Evolutionary conservation across 2,888 invertebrate genomes (phyloP), one percentile per base, ranked within the genome.

Genomic region (Leucophenga maculata): DNA sequence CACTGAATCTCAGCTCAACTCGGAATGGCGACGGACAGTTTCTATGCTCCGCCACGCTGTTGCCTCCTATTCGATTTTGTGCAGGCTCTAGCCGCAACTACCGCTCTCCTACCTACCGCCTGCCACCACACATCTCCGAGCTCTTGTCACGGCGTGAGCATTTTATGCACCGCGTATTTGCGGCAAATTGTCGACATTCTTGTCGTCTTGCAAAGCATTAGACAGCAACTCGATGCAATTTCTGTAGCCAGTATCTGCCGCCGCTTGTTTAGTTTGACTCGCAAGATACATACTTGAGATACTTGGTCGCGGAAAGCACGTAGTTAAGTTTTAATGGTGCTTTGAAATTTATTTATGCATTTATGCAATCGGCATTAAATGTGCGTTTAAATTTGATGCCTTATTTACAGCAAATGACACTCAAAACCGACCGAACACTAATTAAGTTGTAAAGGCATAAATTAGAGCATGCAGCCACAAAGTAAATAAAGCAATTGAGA

Each of bases 1-100:
- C 77, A 74, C 72, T 48, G 46, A 64, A 64, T 64, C 62, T 64
- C 39, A n/a, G 48, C 48, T 50, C 16, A 39, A 39, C 39, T 39
- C 1, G 8, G 39, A 39, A 39, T 8, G 39, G 39, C 39, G 11
- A 8, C 39, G 39, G 39, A 39, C 39, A 39, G 3, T 39, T 39
- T 39, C 39, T 39, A 39, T 39, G 8, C 11, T 39, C 39, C 11
- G 39, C 18, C 1, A 16, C 50, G n/a, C 50, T 26, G 6, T 18
- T 50, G n/a, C 16, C 14, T 50, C 50, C 3, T 50, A 16, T 50
- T 50, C 18, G 50, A 39, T 39, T 39, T 8, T 39, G 11, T 39
- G 39, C 11, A 6, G 11, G 9, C n/a, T 39, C 1, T 11, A 39
- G 8, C 39, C 39, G 8, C 39, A 39, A 39, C 39, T 39, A 11